Evolutionary conservation across 1,140 invertebrate genomes (phyloP).

Genomic region (Eumaeus atala): DNA sequence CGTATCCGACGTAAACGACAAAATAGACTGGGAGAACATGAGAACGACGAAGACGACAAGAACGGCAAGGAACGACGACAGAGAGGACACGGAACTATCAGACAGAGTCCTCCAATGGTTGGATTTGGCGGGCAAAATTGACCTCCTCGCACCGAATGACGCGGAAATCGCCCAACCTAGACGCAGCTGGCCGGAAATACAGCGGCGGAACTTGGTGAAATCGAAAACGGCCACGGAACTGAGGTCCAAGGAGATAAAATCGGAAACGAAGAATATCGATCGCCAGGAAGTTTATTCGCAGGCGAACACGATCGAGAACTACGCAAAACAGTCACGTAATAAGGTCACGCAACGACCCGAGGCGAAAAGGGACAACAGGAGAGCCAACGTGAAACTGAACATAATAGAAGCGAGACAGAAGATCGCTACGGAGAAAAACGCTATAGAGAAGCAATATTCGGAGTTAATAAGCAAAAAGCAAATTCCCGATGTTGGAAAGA

Average conservation of each 20-base stretch:
- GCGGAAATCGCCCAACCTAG: slow-evolving; percentile 54
- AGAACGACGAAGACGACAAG: slow-evolving; percentile 48
- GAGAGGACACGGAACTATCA: slow-evolving; percentile 66
- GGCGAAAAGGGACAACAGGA: slow-evolving; percentile 49
- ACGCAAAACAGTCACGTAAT: slow-evolving; percentile 65
- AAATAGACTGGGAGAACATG: slow-evolving; percentile 33
- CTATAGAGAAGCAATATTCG: slow-evolving; percentile 61
- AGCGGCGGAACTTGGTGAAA: slow-evolving; percentile 47
- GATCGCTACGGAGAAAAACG: slow-evolving; percentile 45
- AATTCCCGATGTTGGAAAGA: slow-evolving; percentile 52
- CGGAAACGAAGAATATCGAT: slow-evolving; percentile 52
- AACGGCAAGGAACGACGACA: slow-evolving; percentile 42
- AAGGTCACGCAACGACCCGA: slow-evolving; percentile 54
- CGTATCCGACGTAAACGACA: slow-evolving; percentile 14
- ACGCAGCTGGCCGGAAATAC: slow-evolving; percentile 63
- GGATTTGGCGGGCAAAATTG: slow-evolving; percentile 71
- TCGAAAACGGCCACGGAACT: slow-evolving; percentile 50
- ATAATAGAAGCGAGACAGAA: slow-evolving; percentile 51
- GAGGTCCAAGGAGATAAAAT: slow-evolving; percentile 38
- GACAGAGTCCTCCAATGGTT: slow-evolving; percentile 77
- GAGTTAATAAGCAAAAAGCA: slow-evolving; percentile 65
- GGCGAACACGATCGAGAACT: slow-evolving; percentile 63
- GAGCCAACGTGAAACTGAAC: slow-evolving; percentile 41
- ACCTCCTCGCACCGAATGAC: slow-evolving; percentile 49
- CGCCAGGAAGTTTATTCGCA: slow-evolving; percentile 54